Percentiles rank a stretch among this genome's conserved stretches.
Conservation (phyloP, 2,888 invertebrate species). For the Asteroscopus sphinx region DNA sequence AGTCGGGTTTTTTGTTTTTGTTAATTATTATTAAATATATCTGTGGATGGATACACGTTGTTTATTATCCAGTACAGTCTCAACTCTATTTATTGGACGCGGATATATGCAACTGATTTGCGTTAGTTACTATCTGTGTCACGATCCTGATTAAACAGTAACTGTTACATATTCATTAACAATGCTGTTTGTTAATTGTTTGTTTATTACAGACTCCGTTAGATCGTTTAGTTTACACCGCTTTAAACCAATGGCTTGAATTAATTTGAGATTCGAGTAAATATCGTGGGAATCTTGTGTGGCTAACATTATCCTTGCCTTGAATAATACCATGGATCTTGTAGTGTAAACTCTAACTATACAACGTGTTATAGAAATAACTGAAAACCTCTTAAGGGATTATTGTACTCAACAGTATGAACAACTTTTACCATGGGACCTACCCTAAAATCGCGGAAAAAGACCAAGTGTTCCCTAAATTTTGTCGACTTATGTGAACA, state of each 20-base stretch:
- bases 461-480: too few relatives aligned
- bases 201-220: conserved; percentile 41
- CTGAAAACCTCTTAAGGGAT: too few relatives aligned
- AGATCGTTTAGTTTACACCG: conserved; percentile 35
- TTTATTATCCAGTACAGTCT: too few relatives aligned
- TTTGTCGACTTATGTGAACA: too few relatives aligned
- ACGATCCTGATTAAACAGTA: conserved; percentile 20
- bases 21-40: too few relatives aligned
- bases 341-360: conserved; percentile 10
- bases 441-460: too few relatives aligned
- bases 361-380: too few relatives aligned
- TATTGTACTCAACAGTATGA: too few relatives aligned
- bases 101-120: conserved; percentile 23
- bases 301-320: conserved; percentile 12
- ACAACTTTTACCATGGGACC: too few relatives aligned
- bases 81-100: too few relatives aligned
- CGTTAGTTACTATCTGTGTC: conserved; percentile 30
- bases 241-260: conserved; percentile 27
- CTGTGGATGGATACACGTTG: background rate
- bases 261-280: conserved; percentile 25
- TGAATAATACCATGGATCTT: conserved; percentile 21
- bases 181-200: conserved; percentile 37
- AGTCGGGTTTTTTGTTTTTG: too few relatives aligned
- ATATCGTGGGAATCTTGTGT: conserved; percentile 41
- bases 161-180: conserved; percentile 12